Percentiles rank a stretch among this genome's conserved stretches.
These are phyloP conservation scores for Philypnodon macrostomus DNA, from an alignment of 2,797 vertebrate species.

Conservation along the genomic window DNA sequence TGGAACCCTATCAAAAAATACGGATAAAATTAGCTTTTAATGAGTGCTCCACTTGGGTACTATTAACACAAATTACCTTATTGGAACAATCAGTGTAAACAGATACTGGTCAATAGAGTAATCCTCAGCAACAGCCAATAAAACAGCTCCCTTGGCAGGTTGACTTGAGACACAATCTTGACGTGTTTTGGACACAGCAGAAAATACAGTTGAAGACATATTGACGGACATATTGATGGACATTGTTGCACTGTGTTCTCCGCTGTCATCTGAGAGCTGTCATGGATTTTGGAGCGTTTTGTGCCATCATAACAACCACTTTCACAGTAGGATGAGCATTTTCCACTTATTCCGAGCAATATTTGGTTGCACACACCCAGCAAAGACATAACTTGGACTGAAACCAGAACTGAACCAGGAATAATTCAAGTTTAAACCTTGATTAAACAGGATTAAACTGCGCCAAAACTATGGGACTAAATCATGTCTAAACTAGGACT, in stretches of 20 bases:
- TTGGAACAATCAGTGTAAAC: not conserved
- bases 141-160: not conserved
- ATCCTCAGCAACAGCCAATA: not conserved
- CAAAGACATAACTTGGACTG: too few species aligned
- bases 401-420: too few species aligned
- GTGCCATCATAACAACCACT: constrained; percentile 17
- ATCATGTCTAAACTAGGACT: too few species aligned
- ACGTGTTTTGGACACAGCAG: constrained; percentile 8
- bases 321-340: constrained; percentile 24
- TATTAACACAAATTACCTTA: not conserved
- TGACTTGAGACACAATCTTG: constrained; percentile 3
- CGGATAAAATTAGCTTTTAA: not conserved
- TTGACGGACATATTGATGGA: constrained; percentile 1
- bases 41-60: not conserved
- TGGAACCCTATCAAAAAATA: too few species aligned
- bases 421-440: too few species aligned
- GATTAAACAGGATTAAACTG: too few species aligned
- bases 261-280: constrained; percentile 13
- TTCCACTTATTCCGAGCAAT: too few species aligned
- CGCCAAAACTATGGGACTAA: too few species aligned
- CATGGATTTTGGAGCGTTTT: constrained; percentile 4
- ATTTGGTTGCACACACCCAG: too few species aligned
- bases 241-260: constrained; percentile 5
- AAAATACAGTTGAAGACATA: not conserved
- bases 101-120: not conserved